Conservation (phyloP, 2,797 vertebrate genomes). For the Chelon labrosus region DNA sequence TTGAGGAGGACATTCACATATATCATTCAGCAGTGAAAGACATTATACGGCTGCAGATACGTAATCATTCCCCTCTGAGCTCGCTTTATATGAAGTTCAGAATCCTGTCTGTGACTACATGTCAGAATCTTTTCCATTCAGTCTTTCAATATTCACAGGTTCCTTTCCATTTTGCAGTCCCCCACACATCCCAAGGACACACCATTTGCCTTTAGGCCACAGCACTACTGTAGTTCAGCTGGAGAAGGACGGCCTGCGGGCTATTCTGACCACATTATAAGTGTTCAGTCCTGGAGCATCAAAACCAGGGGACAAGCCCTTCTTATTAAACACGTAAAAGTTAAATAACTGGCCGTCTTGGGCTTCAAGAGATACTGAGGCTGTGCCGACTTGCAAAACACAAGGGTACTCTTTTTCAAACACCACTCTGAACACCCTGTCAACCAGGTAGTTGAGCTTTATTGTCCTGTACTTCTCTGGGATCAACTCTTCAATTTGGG, state of each 20-base stretch:
- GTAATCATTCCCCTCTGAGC: not conserved
- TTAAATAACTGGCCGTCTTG: conserved; percentile 95
- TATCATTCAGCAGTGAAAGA: conserved; percentile 26
- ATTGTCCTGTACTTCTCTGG: conserved; percentile 92
- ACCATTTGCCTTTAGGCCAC: not conserved
- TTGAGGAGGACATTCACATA: conserved; percentile 27
- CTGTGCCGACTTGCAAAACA: conserved; percentile 87
- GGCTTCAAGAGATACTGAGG: conserved; percentile 92
- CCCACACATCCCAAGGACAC: not conserved
- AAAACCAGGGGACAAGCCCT: conserved; percentile 92
- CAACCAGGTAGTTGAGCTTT: conserved; percentile 91
- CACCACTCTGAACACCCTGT: conserved; percentile 92
- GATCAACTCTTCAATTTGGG: conserved; percentile 92
- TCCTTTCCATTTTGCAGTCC: conserved; percentile 1
- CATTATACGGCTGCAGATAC: not conserved
- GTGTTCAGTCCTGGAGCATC: conserved; percentile 95
- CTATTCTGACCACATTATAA: conserved; percentile 90
- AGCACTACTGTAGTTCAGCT: conserved; percentile 69
- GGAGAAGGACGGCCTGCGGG: conserved; percentile 86
- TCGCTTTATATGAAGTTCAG: conserved; percentile 17
- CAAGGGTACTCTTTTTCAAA: conserved; percentile 95
- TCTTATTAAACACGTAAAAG: conserved; percentile 89
- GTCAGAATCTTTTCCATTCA: not conserved
- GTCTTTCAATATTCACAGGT: conserved; percentile 13
- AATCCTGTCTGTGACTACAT: not conserved